Evolutionary conservation across 2,797 vertebrate genomes (phyloP).

Genomic region (Myotis pilosus): DNA sequence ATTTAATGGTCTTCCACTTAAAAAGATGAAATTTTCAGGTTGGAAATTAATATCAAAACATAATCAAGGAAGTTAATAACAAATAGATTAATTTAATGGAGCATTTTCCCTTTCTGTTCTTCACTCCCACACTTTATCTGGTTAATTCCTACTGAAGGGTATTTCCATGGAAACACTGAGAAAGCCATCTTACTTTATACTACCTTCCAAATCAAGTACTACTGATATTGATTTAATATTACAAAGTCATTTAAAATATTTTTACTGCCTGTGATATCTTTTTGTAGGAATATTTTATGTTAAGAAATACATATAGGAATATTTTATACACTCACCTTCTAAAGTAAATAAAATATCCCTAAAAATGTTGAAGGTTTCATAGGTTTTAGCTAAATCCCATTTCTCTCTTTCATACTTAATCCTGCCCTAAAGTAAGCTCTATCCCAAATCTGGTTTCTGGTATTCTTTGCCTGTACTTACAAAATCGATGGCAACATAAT

Average conservation of each 20-base stretch:
- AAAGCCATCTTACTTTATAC: background rate
- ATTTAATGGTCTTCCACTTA: background rate
- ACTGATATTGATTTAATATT: background rate
- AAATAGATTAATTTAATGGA: background rate
- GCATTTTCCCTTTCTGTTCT: background rate
- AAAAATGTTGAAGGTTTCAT: background rate
- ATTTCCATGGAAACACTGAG: background rate
- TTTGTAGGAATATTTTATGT: conserved; percentile 23
- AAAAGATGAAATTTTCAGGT: background rate
- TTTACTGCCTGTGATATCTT: background rate
- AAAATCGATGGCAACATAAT: background rate
- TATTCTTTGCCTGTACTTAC: background rate
- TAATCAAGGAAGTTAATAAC: background rate
- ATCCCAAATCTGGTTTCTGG: background rate
- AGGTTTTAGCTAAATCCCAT: background rate
- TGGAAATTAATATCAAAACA: background rate
- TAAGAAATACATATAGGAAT: background rate
- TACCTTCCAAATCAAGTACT: background rate
- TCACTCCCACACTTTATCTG: background rate
- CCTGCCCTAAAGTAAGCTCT: background rate
- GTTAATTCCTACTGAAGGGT: background rate
- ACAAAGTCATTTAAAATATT: background rate
- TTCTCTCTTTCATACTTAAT: background rate
- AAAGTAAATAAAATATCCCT: background rate
- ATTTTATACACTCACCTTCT: background rate